Evolutionary conservation across 1,140 invertebrate species (phyloP).

Genomic region (Drosophila parvula): DNA sequence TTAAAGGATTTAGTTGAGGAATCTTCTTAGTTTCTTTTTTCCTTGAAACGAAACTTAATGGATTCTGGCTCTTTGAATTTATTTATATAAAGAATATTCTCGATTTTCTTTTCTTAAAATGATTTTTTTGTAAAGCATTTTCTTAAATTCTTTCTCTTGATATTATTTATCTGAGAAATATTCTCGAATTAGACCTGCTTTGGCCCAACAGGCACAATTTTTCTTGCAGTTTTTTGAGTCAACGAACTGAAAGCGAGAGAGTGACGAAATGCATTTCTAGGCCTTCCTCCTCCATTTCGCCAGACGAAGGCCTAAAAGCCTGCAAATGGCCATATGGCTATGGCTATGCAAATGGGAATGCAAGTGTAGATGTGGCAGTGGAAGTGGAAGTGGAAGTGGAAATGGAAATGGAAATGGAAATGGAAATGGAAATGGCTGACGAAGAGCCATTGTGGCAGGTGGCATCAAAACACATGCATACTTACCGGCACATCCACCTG

Average conservation of each 20-base stretch:
- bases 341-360: constrained; percentile 20
- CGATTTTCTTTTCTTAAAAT: no score
- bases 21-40: no score
- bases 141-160: background rate
- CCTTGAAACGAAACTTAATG: no score
- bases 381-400: constrained; percentile 11
- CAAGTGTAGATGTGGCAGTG: constrained; percentile 9
- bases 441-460: constrained; percentile 43
- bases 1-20: background rate
- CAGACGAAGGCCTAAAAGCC: constrained; percentile 65
- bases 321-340: constrained; percentile 39
- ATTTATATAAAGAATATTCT: background rate
- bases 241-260: constrained; percentile 54
- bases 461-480: background rate
- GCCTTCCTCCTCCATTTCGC: constrained; percentile 53
- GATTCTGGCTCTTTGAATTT: background rate
- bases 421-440: constrained; percentile 38
- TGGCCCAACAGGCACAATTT: background rate
- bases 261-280: constrained; percentile 64
- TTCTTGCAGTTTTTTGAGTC: constrained; percentile 17
- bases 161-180: background rate
- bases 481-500: constrained; percentile 28
- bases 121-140: no score
- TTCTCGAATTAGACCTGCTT: background rate
- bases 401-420: background rate